phyloP scores from a whole-genome alignment of 2,888 invertebrate species.

The Heteropelma amictum region DNA sequence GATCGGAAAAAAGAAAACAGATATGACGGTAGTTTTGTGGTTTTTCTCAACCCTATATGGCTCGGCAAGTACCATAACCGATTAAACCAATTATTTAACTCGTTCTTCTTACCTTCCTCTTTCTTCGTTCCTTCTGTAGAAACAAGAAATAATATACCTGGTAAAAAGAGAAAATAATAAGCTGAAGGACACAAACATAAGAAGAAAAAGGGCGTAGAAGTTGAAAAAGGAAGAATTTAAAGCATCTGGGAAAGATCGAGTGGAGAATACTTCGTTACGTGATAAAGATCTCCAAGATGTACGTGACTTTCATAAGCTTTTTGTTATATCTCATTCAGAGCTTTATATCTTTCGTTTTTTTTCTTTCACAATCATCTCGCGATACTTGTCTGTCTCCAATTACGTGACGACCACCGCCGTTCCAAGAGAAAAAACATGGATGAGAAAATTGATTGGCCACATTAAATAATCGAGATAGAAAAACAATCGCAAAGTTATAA shows the following conservation, averaged over 20 bases:
- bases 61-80: conserved; percentile 17
- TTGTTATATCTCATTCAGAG: not conserved
- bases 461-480: conserved; percentile 29
- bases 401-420: conserved; percentile 5
- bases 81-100: conserved; percentile 16
- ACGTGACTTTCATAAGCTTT: conserved; percentile 40
- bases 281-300: conserved; percentile 52
- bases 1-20: not conserved
- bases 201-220: not conserved
- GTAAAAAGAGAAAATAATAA: conserved; percentile 29
- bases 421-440: conserved; percentile 17
- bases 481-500: not conserved
- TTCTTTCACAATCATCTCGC: not conserved
- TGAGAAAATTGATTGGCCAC: conserved; percentile 43
- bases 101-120: not conserved
- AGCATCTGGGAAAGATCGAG: conserved; percentile 54
- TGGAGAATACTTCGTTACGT: conserved; percentile 53
- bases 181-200: not conserved
- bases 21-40: not conserved
- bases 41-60: not conserved
- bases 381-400: not conserved
- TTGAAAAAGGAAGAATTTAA: conserved; percentile 24
- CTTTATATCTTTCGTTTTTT: not conserved
- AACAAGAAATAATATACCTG: conserved; percentile 52
- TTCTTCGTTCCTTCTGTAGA: conserved; percentile 5